These are phyloP conservation scores for Felis chaus DNA, from an alignment of 2,113 vertebrate species.

Conservation along the genomic window DNA sequence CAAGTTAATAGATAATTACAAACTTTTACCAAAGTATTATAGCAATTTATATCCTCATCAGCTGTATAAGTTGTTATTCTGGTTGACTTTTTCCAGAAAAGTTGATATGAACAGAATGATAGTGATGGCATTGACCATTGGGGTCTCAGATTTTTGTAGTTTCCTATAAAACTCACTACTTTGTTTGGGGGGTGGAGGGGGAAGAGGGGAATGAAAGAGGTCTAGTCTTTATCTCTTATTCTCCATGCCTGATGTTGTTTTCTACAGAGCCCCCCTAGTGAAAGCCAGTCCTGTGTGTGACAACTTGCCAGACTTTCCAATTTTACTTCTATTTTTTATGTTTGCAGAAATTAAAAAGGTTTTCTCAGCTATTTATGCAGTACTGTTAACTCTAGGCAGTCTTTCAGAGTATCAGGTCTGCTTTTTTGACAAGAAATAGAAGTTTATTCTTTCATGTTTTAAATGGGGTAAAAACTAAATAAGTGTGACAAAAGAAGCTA, in stretches of 20 bases:
- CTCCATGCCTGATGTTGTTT: neutral
- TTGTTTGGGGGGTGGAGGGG: neutral
- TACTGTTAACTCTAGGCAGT: neutral
- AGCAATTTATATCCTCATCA: neutral
- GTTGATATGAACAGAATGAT: neutral
- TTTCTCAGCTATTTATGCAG: neutral
- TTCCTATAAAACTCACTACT: neutral
- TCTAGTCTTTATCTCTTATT: neutral
- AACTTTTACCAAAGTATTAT: neutral
- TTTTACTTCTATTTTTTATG: neutral
- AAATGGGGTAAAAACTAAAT: neutral
- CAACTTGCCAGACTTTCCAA: neutral
- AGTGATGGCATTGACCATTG: neutral
- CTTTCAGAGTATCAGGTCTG: neutral
- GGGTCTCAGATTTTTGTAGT: neutral
- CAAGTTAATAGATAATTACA: neutral
- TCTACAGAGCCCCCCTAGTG: neutral
- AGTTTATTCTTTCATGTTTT: neutral
- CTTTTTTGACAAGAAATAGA: neutral
- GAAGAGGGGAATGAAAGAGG: fast-evolving
- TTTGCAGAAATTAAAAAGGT: neutral
- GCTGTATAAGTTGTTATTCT: neutral
- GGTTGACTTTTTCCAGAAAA: neutral
- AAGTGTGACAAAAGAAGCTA: neutral
- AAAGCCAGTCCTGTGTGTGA: fast-evolving